These are phyloP conservation scores for Atlantisia rogersi DNA, from an alignment of 2,113 vertebrate species.

Conservation along the genomic window DNA sequence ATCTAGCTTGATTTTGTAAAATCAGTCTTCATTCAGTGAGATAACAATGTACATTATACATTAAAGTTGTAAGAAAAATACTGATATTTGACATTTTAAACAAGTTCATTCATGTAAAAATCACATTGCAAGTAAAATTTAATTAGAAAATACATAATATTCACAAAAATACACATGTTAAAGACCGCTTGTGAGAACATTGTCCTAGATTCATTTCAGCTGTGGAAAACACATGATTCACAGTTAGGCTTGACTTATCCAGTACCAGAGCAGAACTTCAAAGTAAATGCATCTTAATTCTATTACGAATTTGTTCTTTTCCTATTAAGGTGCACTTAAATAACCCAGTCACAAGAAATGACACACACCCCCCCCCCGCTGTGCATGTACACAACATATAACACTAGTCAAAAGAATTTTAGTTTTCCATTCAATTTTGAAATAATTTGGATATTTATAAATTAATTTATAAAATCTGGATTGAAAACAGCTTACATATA, in stretches of 20 bases:
- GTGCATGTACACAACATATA: constrained; percentile 7
- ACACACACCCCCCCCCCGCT: not conserved
- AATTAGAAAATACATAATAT: constrained; percentile 84
- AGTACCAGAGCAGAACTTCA: constrained; percentile 52
- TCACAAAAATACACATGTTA: constrained; percentile 78
- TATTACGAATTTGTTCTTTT: constrained; percentile 42
- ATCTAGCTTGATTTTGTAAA: constrained; percentile 82
- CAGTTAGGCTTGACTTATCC: constrained; percentile 78
- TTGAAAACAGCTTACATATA: constrained; percentile 49
- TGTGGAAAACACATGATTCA: constrained; percentile 76
- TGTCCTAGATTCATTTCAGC: constrained; percentile 71
- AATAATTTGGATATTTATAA: constrained; percentile 55
- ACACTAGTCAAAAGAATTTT: constrained; percentile 42
- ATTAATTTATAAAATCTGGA: constrained; percentile 64
- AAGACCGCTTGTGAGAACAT: constrained; percentile 74
- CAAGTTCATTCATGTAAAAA: constrained; percentile 84
- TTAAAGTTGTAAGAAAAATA: constrained; percentile 87
- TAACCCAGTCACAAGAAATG: not conserved
- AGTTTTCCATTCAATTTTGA: constrained; percentile 44
- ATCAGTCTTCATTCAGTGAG: constrained; percentile 82
- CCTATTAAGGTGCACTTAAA: constrained; percentile 72
- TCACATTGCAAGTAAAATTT: constrained; percentile 82
- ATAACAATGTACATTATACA: constrained; percentile 82
- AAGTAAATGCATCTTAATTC: constrained; percentile 55
- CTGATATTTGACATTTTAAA: constrained; percentile 86